Percentiles rank a stretch among this genome's conserved stretches.
Evolutionary conservation across 1,140 invertebrate genomes (phyloP).

Genomic region (Maconellicoccus hirsutus): DNA sequence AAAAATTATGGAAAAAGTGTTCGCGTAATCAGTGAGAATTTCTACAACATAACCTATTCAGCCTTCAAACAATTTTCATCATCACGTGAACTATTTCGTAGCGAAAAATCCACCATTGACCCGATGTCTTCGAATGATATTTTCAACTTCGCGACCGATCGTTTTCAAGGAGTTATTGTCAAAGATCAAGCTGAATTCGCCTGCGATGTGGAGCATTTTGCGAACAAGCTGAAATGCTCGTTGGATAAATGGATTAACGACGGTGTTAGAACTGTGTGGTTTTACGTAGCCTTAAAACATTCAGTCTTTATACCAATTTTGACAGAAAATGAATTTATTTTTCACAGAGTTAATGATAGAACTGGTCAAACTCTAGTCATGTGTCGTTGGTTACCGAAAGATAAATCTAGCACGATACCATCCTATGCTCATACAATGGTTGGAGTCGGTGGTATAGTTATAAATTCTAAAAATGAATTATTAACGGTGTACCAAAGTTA

Average conservation of each 20-base stretch:
- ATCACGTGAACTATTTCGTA: neutral
- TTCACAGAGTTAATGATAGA: conserved; percentile 66
- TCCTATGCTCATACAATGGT: conserved; percentile 72
- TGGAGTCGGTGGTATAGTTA: conserved; percentile 75
- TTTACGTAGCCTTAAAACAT: conserved; percentile 56
- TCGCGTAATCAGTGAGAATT: neutral
- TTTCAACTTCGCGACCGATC: neutral
- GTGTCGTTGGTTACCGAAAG: conserved; percentile 61
- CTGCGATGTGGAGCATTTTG: neutral
- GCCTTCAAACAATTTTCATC: neutral
- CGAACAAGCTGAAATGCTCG: conserved; percentile 47
- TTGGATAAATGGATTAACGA: conserved; percentile 52
- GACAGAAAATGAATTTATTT: conserved; percentile 65
- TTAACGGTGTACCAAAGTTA: conserved; percentile 26
- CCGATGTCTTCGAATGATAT: neutral
- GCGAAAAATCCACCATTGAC: neutral
- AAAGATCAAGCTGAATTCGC: neutral
- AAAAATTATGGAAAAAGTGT: neutral
- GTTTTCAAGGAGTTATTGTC: neutral
- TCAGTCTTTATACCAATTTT: conserved; percentile 65
- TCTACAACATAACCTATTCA: neutral
- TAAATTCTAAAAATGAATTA: conserved; percentile 33
- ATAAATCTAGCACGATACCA: conserved; percentile 56
- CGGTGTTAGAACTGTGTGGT: conserved; percentile 67
- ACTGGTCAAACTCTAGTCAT: conserved; percentile 51